Percentiles rank a stretch among this genome's conserved stretches.
phyloP scores from a whole-genome alignment of 2,797 vertebrate species.

The Remorina albescens region DNA sequence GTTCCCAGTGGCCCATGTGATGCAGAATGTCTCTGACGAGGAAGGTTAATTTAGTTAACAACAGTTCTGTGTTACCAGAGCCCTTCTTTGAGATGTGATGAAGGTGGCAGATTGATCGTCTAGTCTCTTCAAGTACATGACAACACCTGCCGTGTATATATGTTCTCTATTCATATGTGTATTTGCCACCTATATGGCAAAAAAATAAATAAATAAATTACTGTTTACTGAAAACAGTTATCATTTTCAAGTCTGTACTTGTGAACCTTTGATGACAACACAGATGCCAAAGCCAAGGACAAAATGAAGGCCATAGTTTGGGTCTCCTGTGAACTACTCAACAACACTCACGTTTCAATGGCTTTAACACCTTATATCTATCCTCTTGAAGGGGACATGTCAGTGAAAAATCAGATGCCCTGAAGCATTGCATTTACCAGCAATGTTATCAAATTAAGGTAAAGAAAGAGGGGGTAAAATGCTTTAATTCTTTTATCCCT shows the following conservation, averaged over 20 bases:
- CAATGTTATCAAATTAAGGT: conserved; percentile 8
- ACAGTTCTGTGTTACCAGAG: conserved; percentile 55
- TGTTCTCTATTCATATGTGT: conserved; percentile 38
- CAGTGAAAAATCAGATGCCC: conserved; percentile 7
- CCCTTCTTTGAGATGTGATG: conserved; percentile 66
- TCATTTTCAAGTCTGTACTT: conserved; percentile 54
- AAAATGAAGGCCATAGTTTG: conserved; percentile 34
- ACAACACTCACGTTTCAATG: conserved; percentile 5
- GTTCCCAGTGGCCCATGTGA: conserved; percentile 66
- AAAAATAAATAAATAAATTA: conserved; percentile 22
- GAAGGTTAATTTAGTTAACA: conserved; percentile 75
- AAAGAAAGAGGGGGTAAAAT: conserved; percentile 11
- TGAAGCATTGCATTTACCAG: conserved; percentile 19
- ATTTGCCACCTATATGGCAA: conserved; percentile 21
- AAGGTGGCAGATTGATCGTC: conserved; percentile 78
- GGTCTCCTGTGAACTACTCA: conserved; percentile 26
- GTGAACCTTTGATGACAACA: conserved; percentile 46
- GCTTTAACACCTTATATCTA: conserved; percentile 16
- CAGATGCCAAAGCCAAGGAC: conserved; percentile 50
- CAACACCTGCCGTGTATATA: conserved; percentile 66
- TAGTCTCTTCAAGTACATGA: conserved; percentile 57
- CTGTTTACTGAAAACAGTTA: conserved; percentile 36
- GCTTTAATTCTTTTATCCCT: not conserved
- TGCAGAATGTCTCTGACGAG: conserved; percentile 55
- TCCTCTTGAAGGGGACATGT: conserved; percentile 7